Conservation (phyloP, 2,113 vertebrate species). For the Sphyrna mokarran region DNA sequence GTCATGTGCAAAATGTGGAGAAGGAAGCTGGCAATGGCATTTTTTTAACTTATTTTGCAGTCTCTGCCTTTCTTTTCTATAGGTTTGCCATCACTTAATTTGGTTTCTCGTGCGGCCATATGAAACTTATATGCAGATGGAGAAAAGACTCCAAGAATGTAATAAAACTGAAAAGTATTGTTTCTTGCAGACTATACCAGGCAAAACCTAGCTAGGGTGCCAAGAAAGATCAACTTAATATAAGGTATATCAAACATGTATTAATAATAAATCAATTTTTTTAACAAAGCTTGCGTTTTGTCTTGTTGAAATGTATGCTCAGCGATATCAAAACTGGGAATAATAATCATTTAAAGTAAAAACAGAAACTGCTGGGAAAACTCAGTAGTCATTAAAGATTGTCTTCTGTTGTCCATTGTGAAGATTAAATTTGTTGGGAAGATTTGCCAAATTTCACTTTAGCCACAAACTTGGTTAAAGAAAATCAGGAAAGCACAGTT, state of each 20-base stretch:
- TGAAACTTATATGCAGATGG: neutral
- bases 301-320: neutral
- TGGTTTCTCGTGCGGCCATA: neutral
- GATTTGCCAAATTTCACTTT: neutral
- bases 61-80: neutral
- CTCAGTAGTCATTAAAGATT: neutral
- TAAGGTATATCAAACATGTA: no score
- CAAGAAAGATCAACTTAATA: no score
- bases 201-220: no score
- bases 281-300: neutral
- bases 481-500: neutral
- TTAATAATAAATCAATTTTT: no score
- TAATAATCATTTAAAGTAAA: neutral
- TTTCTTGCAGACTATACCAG: no score
- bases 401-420: neutral
- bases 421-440: neutral
- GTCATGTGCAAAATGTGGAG: neutral
- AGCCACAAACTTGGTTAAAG: neutral
- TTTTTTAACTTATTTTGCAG: neutral
- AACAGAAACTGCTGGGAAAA: no score
- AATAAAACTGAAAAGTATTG: neutral
- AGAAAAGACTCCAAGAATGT: neutral
- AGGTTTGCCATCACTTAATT: neutral
- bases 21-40: neutral
- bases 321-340: neutral